Base-by-base conservation (phyloP, 2,113 vertebrate genomes). In the Myiozetetes cayanensis region DNA sequence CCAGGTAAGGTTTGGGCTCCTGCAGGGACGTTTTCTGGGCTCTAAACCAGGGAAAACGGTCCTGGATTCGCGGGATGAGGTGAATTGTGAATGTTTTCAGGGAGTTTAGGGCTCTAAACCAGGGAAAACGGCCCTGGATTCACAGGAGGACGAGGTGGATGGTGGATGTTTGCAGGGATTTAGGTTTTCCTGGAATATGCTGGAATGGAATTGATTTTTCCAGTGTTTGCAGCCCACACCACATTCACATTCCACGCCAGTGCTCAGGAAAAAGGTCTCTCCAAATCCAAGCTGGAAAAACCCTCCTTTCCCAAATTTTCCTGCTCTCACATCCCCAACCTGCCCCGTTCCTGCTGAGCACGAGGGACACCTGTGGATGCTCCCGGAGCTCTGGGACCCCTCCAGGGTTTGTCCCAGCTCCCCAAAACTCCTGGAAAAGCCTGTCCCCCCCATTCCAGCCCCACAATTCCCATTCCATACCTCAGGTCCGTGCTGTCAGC, bases 401-500 rank as follows among this genome's bases (percentile, higher is more conserved):
- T 13, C 18, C 2, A 9, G 55, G 33, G 30, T 28, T 74, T 27
- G 27, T 46, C 47, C 47, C 27, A 61, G 61, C 8, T 6, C 56
- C 10, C 49, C 55, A n/a, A 21, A 89, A 52, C 37, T 73, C n/a
- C 55, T 49, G 47, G n/a, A 10, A 76, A 31, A 31, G 5, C 21
- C 47, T 35, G 41, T 3, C 4, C 13, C 1, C 10, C 1, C 12
- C 44, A 4, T 2, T 37, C 22, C 8, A 7, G 19, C 12, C 3
- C 17, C 31, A 4, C 41, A 25, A 10, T 0, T 41, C 7, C 30
- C 62, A 24, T 4, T 41, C 14, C 79, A 28, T 63, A 37, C 99
- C 99, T 98, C 75, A 99, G 98, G 91, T 99, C 99, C 1, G 99
- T 99, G 98, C 99, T 99, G 96, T 99, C 99, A 10, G 99, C 99